A percentile compares a stretch with the other conserved stretches of the same genome.
Conservation (phyloP, 2,113 vertebrate species). For the Rafetus swinhoei region DNA sequence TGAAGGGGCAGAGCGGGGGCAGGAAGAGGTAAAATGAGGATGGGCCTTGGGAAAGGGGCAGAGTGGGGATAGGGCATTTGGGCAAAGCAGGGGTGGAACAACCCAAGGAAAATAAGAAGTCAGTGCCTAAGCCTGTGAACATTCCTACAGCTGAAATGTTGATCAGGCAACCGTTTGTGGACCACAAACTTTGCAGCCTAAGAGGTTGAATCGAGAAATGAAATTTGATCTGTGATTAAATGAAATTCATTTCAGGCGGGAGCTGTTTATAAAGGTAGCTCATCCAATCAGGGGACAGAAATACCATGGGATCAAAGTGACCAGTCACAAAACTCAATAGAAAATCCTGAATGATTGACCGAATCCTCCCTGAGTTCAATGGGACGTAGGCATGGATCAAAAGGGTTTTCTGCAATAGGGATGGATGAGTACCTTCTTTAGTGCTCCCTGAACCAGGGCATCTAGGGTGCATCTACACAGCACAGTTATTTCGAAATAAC, state of each 20-base stretch:
- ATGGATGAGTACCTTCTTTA: neutral
- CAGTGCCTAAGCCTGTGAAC: neutral
- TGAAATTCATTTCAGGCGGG: neutral
- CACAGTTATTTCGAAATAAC: too few relatives aligned
- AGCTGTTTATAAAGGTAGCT: neutral
- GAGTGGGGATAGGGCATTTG: too few relatives aligned
- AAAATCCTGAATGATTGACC: neutral
- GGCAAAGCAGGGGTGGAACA: too few relatives aligned
- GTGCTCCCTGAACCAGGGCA: neutral
- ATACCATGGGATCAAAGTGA: fast-evolving
- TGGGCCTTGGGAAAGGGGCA: too few relatives aligned
- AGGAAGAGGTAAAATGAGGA: too few relatives aligned
- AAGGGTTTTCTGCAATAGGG: neutral
- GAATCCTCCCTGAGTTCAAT: neutral
- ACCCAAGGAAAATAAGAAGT: too few relatives aligned
- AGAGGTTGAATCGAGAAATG: neutral
- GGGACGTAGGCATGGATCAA: neutral
- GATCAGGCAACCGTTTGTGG: neutral
- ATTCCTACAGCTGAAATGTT: neutral
- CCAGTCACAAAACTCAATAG: neutral
- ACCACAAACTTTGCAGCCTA: neutral
- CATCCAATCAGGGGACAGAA: neutral
- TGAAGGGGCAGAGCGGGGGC: too few relatives aligned
- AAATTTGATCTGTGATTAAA: neutral
- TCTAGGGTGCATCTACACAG: too few relatives aligned